A percentile compares a stretch with the other conserved stretches of the same genome.
Evolutionary conservation across 2,888 invertebrate genomes (phyloP).

Genomic region (Pollenia angustigena): DNA sequence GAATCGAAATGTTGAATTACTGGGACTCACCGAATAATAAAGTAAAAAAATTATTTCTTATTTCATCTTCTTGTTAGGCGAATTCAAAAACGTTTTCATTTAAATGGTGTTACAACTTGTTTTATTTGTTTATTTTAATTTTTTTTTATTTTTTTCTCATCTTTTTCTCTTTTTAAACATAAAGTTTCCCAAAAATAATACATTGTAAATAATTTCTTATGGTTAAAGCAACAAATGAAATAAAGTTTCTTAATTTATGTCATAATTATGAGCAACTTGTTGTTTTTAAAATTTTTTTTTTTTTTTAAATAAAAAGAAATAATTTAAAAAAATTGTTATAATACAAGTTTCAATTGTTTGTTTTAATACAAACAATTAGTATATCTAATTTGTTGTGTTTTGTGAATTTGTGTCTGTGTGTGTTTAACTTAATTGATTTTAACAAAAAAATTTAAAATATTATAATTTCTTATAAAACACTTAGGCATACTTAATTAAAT

Average conservation of each 20-base stretch:
- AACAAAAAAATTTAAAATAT: slow-evolving; percentile 68
- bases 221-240: slow-evolving; percentile 37
- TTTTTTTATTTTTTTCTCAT: slow-evolving; percentile 29
- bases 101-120: slow-evolving; percentile 71
- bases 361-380: slow-evolving; percentile 35
- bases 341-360: slow-evolving; percentile 52
- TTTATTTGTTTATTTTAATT: slow-evolving; percentile 50
- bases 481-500: slow-evolving; percentile 48
- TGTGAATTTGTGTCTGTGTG: not conserved
- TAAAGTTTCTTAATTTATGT: slow-evolving; percentile 7
- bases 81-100: not conserved
- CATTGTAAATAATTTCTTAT: slow-evolving; percentile 48
- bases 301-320: slow-evolving; percentile 24
- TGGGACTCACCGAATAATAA: too few species aligned
- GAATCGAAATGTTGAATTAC: too few species aligned
- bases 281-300: not conserved
- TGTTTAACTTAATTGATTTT: slow-evolving; percentile 29
- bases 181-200: slow-evolving; percentile 62
- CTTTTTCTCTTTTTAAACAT: slow-evolving; percentile 40
- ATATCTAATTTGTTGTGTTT: not conserved
- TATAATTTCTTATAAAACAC: slow-evolving; percentile 64
- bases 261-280: slow-evolving; percentile 49
- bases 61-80: not conserved
- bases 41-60: too few species aligned
- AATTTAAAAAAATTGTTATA: slow-evolving; percentile 38